Evolutionary conservation across 2,113 vertebrate species (phyloP), one percentile per base, ranked within the genome.

Genomic region (Pimephales promelas): DNA sequence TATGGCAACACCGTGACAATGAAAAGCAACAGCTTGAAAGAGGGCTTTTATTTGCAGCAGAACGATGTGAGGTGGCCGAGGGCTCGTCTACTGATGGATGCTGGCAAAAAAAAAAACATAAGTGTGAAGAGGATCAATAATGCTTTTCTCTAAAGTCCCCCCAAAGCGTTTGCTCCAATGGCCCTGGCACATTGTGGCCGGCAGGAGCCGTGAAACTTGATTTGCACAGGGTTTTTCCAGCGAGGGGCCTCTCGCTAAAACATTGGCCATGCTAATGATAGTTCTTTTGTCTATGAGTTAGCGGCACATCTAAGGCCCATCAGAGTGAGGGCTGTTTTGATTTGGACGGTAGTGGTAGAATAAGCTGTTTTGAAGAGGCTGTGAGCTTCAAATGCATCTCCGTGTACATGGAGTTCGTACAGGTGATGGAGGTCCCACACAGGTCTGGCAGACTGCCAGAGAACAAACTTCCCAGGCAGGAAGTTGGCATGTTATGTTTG

Each of bases 171-270:
- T 72, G 74, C 77, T 78, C 82, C 4, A 61, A 54, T 54, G 77
- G 82, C 74, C 70, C 72, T 34, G 73, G 66, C 22, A 73, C 79
- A 86, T 82, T 84, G 81, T 83, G 77, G 66, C 59, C 40, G 3
- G 36, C 68, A 10, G 45, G 81, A 83, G 84, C 73, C 84, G 84
- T 89, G 88, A 86, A 89, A 89, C 76, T 52, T 87, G 82, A 89
- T 89, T 89, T 87, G 84, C 31, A 70, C 81, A 74, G 86, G 84
- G 84, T 83, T 89, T 84, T 77, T 82, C 61, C 73, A 79, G 34
- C 59, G 26, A 81, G 68, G 78, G 81, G 82, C 79, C 84, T 62
- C 80, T 57, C 74, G 78, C 59, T 87, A 82, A 82, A 85, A 87
- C 84, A 84, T 56, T 84, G 84, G 73, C 81, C 66, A 84, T 79